Base-by-base conservation (phyloP, 2,888 invertebrate species). In the Halictus quadricinctus region DNA sequence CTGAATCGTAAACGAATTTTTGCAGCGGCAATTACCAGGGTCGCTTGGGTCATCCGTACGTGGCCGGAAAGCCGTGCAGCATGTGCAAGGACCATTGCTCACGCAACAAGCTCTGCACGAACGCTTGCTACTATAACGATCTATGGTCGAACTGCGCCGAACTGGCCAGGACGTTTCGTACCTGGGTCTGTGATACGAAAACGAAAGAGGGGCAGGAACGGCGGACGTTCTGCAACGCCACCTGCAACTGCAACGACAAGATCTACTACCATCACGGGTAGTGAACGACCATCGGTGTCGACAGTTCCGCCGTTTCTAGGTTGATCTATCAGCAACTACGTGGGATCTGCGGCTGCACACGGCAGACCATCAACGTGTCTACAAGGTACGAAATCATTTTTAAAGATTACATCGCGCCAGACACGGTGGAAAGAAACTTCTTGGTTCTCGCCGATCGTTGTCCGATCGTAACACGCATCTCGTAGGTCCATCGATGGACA, bases 121-220 rank as follows among this genome's bases (percentile, higher is more conserved):
- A 98, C 95, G 93, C 96, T 0, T 98, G 98, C 91, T 95, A 95
- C 60, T 95, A 95, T 85, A 96, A 96, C 66, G 97, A 97, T 93
- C 94, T 95, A 60, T 97, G 96, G 96, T 96, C 96, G 78, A 97
- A 98, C 94, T 98, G 98, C 93, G 95, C 94, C 36, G 96, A 97
- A 79, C 95, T 97, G 43, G 94, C 96, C 86, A 92, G 95, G 84
- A 95, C 95, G 72, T 96, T 96, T 95, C 95, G 95, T 72, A 95
- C 94, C 60, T 97, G 96, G 96, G 94, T 97, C 13, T 97, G 97
- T 91, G 94, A 95, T 74, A 95, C 95, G 75, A 93, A 95, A 72
- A 95, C 96, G 8, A 93, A 94, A 25, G 95, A 96, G 86, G 96
- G 96, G 58, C 95, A 95, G 10, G 95, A 96, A 76, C 93, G 96